phyloP scores from a whole-genome alignment of 92 coral and sea anemone genomes.

The Palythoa heliodiscus region DNA sequence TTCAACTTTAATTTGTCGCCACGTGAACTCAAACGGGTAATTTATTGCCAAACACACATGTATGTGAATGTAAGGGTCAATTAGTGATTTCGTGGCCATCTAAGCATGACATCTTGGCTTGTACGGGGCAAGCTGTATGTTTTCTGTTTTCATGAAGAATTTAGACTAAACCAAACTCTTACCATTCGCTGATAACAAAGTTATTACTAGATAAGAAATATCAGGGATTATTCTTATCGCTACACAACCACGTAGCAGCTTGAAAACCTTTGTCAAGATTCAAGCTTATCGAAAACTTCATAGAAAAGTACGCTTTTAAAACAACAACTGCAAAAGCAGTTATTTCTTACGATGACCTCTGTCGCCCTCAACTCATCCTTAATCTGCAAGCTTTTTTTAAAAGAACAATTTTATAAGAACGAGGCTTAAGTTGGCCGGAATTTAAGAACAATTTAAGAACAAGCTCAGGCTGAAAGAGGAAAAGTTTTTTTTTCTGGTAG shows the following conservation, averaged over 20 bases:
- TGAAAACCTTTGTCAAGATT: not conserved
- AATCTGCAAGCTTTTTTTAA: too few relatives aligned
- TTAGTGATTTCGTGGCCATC: not conserved
- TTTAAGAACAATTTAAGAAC: too few relatives aligned
- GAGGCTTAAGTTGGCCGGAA: too few relatives aligned
- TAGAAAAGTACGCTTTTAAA: not conserved
- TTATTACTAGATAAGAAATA: not conserved
- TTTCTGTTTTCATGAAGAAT: not conserved
- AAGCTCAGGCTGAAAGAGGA: too few relatives aligned
- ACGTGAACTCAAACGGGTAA: not conserved
- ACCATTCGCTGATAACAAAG: not conserved
- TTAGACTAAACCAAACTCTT: constrained; percentile 5
- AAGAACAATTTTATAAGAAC: too few relatives aligned
- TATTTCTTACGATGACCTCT: too few relatives aligned
- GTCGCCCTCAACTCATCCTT: too few relatives aligned
- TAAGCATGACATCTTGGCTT: not conserved
- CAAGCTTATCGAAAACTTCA: not conserved
- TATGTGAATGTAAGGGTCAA: not conserved
- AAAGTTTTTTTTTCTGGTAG: too few relatives aligned
- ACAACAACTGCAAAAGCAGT: too few relatives aligned
- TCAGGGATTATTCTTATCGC: not conserved
- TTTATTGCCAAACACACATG: not conserved
- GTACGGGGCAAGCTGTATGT: not conserved
- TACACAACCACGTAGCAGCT: not conserved
- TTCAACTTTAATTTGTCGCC: not conserved